Base-by-base conservation (phyloP, 2,113 vertebrate genomes). In the Aleadryas rufinucha region DNA sequence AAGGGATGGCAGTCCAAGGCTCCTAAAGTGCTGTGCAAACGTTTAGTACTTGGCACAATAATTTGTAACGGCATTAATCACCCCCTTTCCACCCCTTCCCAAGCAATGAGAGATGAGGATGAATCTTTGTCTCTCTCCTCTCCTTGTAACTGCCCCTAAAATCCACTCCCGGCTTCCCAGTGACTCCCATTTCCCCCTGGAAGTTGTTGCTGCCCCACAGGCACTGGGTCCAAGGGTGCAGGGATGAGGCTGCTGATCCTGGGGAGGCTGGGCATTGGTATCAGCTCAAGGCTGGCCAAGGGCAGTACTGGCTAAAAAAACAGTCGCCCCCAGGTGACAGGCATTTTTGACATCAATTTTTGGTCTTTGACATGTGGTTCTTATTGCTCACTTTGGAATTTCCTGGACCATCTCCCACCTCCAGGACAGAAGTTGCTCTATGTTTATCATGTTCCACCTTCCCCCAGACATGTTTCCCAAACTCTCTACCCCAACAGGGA, bases 21-120 rank as follows among this genome's bases (percentile, higher is more conserved):
- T 84, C 74, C 87, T 95, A 89, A 97, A 94, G 96, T 96, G 95
- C 95, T 97, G 90, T 94, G 96, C 87, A 56, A 63, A 75, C 0
- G 0, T 91, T 89, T 87, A 75, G 69, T 84, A 42, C 87, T 68
- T 64, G 84, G 92, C 95, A 93, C 76, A 11, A 45, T 77, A 10
- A 41, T 65, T 59, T 63, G 69, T 52, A 53, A 87, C 0, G 0
- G 81, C 23, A 1, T 61, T 23, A 15, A 78, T 45, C 45, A 13
- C 31, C 33, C 18, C 41, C 45, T 44, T 42, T 49, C 13, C 35
- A 44, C 23, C 15, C 31, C 33, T 52, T 27, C 44, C 66, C 54
- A 19, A 11, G 35, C 0, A 2, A 47, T 9, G 16, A 87, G 26
- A 59, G 35, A 53, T 7, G 4, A 26, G 53, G 66, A n/a, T 60